Base-by-base conservation (phyloP, 2,888 invertebrate genomes). In the Eristalis pertinax region DNA sequence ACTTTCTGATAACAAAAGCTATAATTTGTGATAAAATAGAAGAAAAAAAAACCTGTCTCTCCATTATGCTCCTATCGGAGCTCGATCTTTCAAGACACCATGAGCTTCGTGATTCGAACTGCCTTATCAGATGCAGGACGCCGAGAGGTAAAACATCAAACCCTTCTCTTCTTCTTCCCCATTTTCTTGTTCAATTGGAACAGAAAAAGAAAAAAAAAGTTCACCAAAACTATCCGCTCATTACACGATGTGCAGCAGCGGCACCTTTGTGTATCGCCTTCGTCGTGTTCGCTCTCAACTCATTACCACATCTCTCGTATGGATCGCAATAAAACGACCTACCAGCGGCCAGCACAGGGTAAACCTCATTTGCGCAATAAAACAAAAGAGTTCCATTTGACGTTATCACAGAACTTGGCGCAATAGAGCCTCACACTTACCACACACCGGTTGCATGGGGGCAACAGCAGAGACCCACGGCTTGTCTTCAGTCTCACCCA, bases 391-490 rank as follows among this genome's bases (percentile, higher is more conserved):
- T 73, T 62, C 26, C 62, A 74, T 63, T 80, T 72, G 60, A 81
- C 72, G 74, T 72, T 86, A 83, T 83, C 86, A 86, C 78, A 29
- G 74, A 43, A 22, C 70, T 62, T 69, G 77, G 58, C 26, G 70
- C 70, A 86, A 41, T 75, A 82, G 58, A 74, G 60, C 65, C 67
- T 43, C 62, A 38, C 50, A 26, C 38, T 68, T 29, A 24, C 56
- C 19, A 50, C 32, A 43, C 24, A 60, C 26, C 68, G 64, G 58
- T 73, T 26, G 68, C 50, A 43, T 35, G 22, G 76, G 35, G 72
- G 68, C 81, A 81, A 60, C 80, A 76, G 24, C 22, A 73, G 72
- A 77, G 58, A 60, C 24, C 78, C 74, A 78, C 74, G 62, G 41
- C 24, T n/a, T 77, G 82, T 82, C 82, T 67, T 50, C 65, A 58